Evolutionary conservation across 2,888 invertebrate species (phyloP), one percentile per base, ranked within the genome.

Genomic region (Meliscaeva auricollis): DNA sequence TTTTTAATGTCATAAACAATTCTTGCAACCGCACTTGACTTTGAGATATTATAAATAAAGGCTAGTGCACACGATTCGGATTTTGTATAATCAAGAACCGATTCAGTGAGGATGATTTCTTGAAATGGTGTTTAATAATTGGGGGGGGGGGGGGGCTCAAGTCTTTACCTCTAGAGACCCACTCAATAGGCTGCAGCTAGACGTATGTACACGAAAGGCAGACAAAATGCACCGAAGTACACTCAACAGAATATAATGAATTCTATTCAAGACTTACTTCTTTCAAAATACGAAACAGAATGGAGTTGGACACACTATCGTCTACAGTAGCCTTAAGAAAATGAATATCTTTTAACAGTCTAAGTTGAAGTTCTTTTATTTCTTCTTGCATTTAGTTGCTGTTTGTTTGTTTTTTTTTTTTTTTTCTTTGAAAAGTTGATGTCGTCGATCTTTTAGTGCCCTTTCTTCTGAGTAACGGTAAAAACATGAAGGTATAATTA

Each of bases 391-490:
- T 56, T 54, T 20, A 17, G 22, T 35, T 56, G 62, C 68, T 8
- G 13, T 62, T 44, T 30, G 32, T 41, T 62, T 48, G 11, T 15
- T 26, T 56, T 54, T 62, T 52, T 11, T 46, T 46, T 52, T 44
- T 15, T 41, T 64, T 35, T n/a, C n/a, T 2, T n/a, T 20, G 32
- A 26, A 15, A 32, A 46, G 20, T 32, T 17, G 58, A 56, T 84
- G 50, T 46, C 52, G 83, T 75, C 52, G 74, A 69, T 69, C 62
- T 78, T 74, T 22, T 6, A 56, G 22, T 70, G 38, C 46, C 56
- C 48, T 76, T 46, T 64, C 73, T 83, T 77, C 48, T 22, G 30
- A 35, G 70, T 84, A 84, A 84, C 84, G 79, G 84, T 84, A 62
- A 70, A 79, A 20, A 26, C 58, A 79, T 66, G 81, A 82, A 74